These are phyloP conservation scores for Torymus auratus DNA, from an alignment of 2,888 invertebrate genomes.

Conservation along the genomic window DNA sequence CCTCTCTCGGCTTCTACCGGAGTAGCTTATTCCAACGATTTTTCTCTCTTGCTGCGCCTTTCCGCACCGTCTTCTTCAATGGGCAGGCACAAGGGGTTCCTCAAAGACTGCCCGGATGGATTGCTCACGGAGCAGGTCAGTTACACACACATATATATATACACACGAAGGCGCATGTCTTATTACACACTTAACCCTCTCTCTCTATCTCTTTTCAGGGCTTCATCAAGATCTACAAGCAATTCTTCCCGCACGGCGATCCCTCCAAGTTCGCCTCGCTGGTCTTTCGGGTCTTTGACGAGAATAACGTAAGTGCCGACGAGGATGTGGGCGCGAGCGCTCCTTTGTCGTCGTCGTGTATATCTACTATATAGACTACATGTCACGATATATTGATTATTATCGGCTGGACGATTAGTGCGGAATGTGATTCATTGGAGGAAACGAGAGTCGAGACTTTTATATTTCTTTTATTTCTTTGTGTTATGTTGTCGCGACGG, in stretches of 20 bases:
- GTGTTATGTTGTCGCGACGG: too few relatives aligned
- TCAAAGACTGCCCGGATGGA: slow-evolving; percentile 97
- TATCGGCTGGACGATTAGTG: too few relatives aligned
- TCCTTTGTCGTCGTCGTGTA: too few relatives aligned
- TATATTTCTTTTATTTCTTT: too few relatives aligned
- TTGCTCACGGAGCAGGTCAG: slow-evolving; percentile 94
- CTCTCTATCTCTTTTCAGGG: slow-evolving; percentile 82
- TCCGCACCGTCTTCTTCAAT: not conserved
- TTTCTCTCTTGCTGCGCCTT: slow-evolving; percentile 40
- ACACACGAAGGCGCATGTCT: too few relatives aligned
- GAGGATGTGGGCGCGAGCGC: too few relatives aligned
- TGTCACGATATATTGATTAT: too few relatives aligned
- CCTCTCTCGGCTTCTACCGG: not conserved
- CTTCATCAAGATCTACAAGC: slow-evolving; percentile 99
- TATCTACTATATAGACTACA: too few relatives aligned
- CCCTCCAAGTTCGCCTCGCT: slow-evolving; percentile 98
- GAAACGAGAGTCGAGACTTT: too few relatives aligned
- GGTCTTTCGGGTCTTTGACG: slow-evolving; percentile 99
- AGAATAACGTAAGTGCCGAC: slow-evolving; percentile 91
- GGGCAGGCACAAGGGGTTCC: slow-evolving; percentile 95
- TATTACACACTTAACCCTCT: not conserved
- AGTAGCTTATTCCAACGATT: too few relatives aligned
- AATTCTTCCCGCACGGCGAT: slow-evolving; percentile 99
- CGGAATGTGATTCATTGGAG: too few relatives aligned
- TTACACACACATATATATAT: not conserved